Evolutionary conservation across 2,888 invertebrate genomes (phyloP).

Genomic region (Chalcis sispes): DNA sequence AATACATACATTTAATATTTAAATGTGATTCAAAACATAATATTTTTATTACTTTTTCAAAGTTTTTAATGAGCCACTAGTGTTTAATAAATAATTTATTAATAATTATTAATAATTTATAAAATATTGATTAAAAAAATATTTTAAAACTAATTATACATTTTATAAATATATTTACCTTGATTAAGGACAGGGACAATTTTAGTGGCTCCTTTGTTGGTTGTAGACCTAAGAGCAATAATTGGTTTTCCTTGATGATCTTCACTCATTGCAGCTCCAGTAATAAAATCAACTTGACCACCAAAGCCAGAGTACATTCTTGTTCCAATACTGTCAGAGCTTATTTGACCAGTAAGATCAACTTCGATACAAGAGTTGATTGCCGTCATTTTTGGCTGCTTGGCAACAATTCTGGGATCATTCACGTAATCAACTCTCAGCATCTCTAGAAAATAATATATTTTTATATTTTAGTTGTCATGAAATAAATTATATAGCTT

Average conservation of each 20-base stretch:
- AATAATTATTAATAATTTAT: neutral
- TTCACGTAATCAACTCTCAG: conserved; percentile 92
- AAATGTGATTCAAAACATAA: too few species aligned
- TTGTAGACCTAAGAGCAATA: conserved; percentile 80
- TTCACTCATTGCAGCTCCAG: conserved; percentile 81
- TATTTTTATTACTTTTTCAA: neutral
- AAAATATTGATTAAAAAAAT: too few species aligned
- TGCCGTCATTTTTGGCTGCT: conserved; percentile 94
- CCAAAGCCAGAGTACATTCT: conserved; percentile 83
- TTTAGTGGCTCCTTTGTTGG: conserved; percentile 80
- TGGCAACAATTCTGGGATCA: conserved; percentile 87
- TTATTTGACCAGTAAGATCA: conserved; percentile 95
- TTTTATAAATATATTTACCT: conserved; percentile 72
- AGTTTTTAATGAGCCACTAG: neutral
- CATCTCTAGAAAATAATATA: conserved; percentile 83
- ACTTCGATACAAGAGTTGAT: conserved; percentile 98
- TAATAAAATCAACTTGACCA: conserved; percentile 83
- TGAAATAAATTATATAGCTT: too few species aligned
- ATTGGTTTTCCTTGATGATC: conserved; percentile 83
- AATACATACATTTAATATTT: conserved; percentile 1
- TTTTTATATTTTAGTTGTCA: too few species aligned
- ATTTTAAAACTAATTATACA: neutral
- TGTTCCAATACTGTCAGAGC: conserved; percentile 94
- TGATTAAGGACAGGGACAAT: conserved; percentile 80
- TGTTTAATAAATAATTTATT: neutral